Evolutionary conservation across 1,140 invertebrate species (phyloP).

Genomic region (Drosophila albomicans): DNA sequence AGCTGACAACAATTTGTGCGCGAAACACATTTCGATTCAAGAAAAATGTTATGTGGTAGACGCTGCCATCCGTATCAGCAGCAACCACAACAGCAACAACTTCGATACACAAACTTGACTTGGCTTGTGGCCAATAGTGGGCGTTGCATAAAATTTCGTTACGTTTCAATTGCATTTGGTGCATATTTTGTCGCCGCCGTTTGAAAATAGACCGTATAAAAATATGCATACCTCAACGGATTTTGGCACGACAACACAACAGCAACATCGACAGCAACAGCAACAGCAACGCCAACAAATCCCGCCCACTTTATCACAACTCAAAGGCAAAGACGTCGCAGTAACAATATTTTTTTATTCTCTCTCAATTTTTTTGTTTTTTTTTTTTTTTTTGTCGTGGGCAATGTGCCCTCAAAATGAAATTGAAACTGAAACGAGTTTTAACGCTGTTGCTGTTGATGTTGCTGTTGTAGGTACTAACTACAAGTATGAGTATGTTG

Average conservation of each 20-base stretch:
- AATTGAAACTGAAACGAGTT: conserved; percentile 81
- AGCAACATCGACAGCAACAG: background rate
- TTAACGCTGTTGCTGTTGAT: conserved; percentile 31
- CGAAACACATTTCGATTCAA: conserved; percentile 76
- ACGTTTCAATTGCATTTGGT: conserved; percentile 78
- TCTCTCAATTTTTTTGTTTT: no score
- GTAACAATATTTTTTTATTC: no score
- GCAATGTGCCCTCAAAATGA: conserved; percentile 72
- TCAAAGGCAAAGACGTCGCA: conserved; percentile 17
- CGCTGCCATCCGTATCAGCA: conserved; percentile 44
- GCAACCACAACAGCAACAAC: conserved; percentile 27
- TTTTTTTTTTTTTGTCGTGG: conserved; percentile 24
- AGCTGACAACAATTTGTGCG: conserved; percentile 69
- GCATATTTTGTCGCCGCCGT: conserved; percentile 75
- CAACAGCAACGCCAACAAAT: conserved; percentile 24
- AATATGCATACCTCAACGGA: conserved; percentile 48
- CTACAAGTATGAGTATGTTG: background rate
- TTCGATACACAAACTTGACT: conserved; percentile 13
- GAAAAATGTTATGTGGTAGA: conserved; percentile 68
- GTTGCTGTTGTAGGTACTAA: conserved; percentile 18
- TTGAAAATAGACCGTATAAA: conserved; percentile 48
- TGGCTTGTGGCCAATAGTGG: conserved; percentile 57
- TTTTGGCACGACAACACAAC: conserved; percentile 63
- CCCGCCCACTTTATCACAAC: conserved; percentile 57
- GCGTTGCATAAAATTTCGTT: conserved; percentile 74